Evolutionary conservation across 2,113 vertebrate genomes (phyloP).

Genomic region (Piaya cayana): DNA sequence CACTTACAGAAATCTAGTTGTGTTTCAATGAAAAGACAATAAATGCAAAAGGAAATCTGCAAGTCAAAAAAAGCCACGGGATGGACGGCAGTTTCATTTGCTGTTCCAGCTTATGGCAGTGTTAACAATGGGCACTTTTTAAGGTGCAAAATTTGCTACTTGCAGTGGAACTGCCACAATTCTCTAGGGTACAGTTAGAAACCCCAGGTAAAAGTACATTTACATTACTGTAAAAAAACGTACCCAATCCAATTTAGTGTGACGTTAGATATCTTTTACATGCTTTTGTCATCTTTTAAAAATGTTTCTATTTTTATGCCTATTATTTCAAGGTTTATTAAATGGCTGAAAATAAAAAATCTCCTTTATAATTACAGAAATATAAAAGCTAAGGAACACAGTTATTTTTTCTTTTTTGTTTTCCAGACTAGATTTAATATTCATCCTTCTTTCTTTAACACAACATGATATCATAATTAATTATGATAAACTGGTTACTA

Average conservation of each 20-base stretch:
- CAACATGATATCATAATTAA: constrained; percentile 81
- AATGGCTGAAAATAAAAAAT: not conserved
- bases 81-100: not conserved
- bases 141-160: not conserved
- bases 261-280: not conserved
- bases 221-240: not conserved
- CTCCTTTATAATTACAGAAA: constrained; percentile 2
- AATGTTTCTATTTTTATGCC: not conserved
- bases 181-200: not conserved
- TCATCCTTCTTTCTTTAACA: constrained; percentile 72
- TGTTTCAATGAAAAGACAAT: not conserved
- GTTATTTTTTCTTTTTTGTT: constrained; percentile 39
- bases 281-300: not conserved
- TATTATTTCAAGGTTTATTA: constrained; percentile 38
- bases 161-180: not conserved
- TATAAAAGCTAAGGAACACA: not conserved
- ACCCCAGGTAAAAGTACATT: not conserved
- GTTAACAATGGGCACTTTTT: not conserved
- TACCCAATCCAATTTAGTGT: not conserved
- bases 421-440: constrained; percentile 59
- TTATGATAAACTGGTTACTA: constrained; percentile 82
- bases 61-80: not conserved
- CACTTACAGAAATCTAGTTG: not conserved
- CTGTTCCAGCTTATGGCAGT: not conserved
- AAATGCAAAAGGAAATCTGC: not conserved